A percentile compares a stretch with the other conserved stretches of the same genome.
These are phyloP conservation scores for Lepilemur ruficaudatus DNA, from an alignment of 2,797 vertebrate genomes.

Conservation along the genomic window DNA sequence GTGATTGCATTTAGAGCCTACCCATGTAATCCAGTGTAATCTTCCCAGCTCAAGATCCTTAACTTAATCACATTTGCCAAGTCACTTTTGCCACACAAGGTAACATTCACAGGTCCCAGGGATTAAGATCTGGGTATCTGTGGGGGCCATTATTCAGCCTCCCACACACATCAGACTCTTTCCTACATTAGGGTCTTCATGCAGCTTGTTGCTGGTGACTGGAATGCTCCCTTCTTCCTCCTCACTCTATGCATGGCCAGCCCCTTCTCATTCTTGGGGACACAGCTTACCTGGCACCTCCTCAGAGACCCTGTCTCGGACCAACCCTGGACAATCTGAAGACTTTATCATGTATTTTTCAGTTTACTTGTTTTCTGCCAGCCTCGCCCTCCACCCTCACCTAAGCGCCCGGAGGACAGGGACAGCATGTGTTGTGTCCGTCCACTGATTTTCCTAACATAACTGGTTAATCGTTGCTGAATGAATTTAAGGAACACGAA, in stretches of 20 bases:
- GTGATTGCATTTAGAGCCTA: background rate
- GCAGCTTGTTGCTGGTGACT: background rate
- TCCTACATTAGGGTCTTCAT: background rate
- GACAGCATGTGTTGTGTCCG: background rate
- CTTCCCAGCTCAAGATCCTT: background rate
- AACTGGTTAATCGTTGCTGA: background rate
- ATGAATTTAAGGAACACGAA: background rate
- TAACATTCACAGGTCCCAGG: background rate
- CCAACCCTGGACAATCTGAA: background rate
- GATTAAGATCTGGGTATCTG: background rate
- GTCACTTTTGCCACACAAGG: background rate
- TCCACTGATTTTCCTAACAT: background rate
- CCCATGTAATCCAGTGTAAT: background rate
- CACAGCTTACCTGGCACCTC: background rate
- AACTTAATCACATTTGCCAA: background rate
- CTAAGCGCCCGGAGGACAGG: background rate
- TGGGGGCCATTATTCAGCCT: background rate
- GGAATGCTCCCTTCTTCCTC: background rate
- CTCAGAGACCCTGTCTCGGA: background rate
- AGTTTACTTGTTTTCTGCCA: background rate
- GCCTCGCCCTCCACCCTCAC: background rate
- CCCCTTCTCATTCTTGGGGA: background rate
- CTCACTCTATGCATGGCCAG: background rate
- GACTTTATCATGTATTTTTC: background rate
- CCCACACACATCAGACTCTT: background rate